Conservation (phyloP, 1,140 invertebrate species). For the Drosophila bocqueti region DNA sequence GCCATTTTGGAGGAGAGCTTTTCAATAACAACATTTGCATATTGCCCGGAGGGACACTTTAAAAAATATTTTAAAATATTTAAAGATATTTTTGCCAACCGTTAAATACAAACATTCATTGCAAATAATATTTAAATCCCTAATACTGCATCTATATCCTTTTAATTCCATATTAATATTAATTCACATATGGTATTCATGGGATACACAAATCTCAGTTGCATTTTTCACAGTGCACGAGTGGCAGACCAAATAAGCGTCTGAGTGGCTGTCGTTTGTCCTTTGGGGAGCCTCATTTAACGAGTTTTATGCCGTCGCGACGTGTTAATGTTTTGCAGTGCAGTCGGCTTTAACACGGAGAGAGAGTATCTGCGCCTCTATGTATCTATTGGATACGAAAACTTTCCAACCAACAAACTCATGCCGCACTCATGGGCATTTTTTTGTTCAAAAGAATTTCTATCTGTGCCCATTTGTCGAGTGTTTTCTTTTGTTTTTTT, state of each 20-base stretch:
- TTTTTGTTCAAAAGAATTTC: constrained; percentile 57
- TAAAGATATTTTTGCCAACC: too few relatives aligned
- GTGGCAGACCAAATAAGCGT: constrained; percentile 47
- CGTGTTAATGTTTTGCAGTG: constrained; percentile 64
- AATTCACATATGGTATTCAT: neutral
- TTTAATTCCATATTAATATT: neutral
- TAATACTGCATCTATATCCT: neutral
- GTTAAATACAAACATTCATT: neutral
- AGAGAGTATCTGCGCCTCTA: constrained; percentile 14
- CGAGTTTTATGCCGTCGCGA: constrained; percentile 65
- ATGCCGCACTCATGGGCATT: constrained; percentile 42
- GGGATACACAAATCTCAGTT: accelerated
- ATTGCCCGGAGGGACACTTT: constrained; percentile 18
- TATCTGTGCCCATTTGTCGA: constrained; percentile 74
- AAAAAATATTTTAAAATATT: neutral
- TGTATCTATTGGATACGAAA: constrained; percentile 39
- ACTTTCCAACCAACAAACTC: constrained; percentile 45
- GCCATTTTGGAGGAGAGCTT: constrained; percentile 47
- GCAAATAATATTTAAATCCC: neutral
- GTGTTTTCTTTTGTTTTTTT: constrained; percentile 57
- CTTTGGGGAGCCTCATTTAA: constrained; percentile 61
- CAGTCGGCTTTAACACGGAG: constrained; percentile 22
- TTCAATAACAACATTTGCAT: constrained; percentile 64
- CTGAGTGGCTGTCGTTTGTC: constrained; percentile 35
- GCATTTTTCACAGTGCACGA: neutral